Percentiles rank a stretch among this genome's conserved stretches.
Evolutionary conservation across 1,140 invertebrate genomes (phyloP).

Genomic region (Leptinotarsa defecta): DNA sequence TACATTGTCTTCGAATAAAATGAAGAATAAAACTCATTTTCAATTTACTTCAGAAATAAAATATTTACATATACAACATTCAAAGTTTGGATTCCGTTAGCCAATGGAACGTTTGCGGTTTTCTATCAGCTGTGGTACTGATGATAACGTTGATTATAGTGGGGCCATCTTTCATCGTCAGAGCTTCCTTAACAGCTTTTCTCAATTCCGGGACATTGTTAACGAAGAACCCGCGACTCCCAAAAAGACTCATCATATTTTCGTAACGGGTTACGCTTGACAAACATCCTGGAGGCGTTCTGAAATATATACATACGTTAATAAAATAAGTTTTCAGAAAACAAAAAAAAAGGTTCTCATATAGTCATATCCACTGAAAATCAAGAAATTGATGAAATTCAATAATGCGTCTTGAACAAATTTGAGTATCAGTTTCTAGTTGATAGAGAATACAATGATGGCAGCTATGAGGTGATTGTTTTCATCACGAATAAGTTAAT

Average conservation of each 20-base stretch:
- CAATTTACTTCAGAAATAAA: no score
- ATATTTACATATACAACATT: background rate
- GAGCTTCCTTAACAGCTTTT: constrained; percentile 67
- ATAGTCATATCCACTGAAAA: no score
- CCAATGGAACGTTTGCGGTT: constrained; percentile 89
- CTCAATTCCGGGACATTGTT: constrained; percentile 76
- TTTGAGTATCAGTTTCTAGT: no score
- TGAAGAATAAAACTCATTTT: no score
- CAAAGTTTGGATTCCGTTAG: constrained; percentile 88
- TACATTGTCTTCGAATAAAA: no score
- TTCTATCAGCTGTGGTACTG: constrained; percentile 83
- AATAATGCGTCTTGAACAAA: no score
- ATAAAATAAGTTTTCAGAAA: constrained; percentile 16
- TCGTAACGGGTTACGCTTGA: constrained; percentile 83
- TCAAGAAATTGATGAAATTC: no score
- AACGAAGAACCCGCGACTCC: constrained; percentile 78
- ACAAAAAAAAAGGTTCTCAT: background rate
- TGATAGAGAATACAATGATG: no score
- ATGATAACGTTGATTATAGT: constrained; percentile 92
- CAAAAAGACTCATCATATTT: constrained; percentile 86
- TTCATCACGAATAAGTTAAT: no score
- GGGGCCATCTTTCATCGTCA: constrained; percentile 73
- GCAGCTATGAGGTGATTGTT: no score
- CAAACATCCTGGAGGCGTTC: constrained; percentile 81
- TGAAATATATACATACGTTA: constrained; percentile 56